Evolutionary conservation across 2,113 vertebrate species (phyloP), one percentile per base, ranked within the genome.

Genomic region (Uria aalge): DNA sequence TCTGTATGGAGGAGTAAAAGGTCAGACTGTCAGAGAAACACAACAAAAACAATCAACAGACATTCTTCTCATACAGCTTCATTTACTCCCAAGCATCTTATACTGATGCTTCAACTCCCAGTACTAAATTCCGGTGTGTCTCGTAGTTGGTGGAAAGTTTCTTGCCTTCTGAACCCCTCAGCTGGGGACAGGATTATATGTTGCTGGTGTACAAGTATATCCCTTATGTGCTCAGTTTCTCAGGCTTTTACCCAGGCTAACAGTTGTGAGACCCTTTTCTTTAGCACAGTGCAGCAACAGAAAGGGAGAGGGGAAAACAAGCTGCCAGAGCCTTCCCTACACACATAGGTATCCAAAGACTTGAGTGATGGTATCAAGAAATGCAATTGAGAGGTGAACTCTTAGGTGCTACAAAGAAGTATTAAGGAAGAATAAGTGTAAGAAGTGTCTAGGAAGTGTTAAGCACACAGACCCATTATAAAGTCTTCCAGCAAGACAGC

Each of bases 1-100:
- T 62, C 86, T 95, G 93, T 34, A 68, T n/a, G 30, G 24, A 88
- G 12, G 36, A 64, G 34, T 4, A 84, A 88, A 90, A 90, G 8
- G 14, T 53, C 68, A 96, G 10, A 73, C 55, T 89, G 60, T 71
- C 63, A 95, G 48, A 84, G 59, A 91, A 76, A 83, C 11, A 18
- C 13, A 80, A 29, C 9, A 22, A 30, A 38, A 68, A 11, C 43
- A 30, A 23, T 8, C 15, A 60, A n/a, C 8, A 73, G 69, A 29
- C 4, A 3, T 57, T 52, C 32, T 53, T 71, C 26, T 72, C 1
- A 2, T 20, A 67, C 45, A 75, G 56, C 48, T 83, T 84, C 7
- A 17, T 41, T 56, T 53, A 36, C 21, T 80, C 29, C n/a, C 45
- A 32, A 38, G 38, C n/a, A 47, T 56, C 2, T 0, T 4, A 24